These are phyloP conservation scores for Drosophila dunni DNA, from an alignment of 1,140 invertebrate species.

Conservation along the genomic window DNA sequence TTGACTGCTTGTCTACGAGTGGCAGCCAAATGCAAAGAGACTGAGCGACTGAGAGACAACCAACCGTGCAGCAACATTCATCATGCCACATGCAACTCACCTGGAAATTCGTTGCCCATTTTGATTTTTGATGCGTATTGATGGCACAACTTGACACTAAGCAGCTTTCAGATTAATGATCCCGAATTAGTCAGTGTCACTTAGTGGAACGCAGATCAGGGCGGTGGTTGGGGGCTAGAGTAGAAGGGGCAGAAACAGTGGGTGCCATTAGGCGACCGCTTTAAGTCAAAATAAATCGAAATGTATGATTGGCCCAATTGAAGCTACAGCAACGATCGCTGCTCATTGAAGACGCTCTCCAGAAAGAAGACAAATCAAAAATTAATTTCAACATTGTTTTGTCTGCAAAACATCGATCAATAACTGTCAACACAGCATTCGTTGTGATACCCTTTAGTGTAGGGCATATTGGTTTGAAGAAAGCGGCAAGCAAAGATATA, in stretches of 20 bases:
- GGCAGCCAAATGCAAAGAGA: conserved; percentile 48
- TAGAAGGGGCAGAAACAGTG: neutral
- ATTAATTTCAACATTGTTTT: conserved; percentile 80
- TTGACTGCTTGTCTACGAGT: conserved; percentile 51
- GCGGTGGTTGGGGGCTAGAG: neutral
- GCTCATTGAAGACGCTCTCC: conserved; percentile 36
- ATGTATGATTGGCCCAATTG: conserved; percentile 61
- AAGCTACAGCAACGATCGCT: conserved; percentile 27
- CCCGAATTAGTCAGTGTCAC: conserved; percentile 76
- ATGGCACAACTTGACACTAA: conserved; percentile 72
- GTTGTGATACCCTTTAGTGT: neutral
- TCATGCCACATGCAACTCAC: conserved; percentile 40
- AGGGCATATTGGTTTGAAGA: neutral
- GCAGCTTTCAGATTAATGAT: conserved; percentile 76
- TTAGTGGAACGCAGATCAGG: conserved; percentile 51
- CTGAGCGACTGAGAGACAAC: conserved; percentile 35
- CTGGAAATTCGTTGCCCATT: conserved; percentile 35
- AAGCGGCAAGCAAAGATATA: neutral
- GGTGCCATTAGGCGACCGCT: conserved; percentile 23
- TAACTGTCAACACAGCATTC: conserved; percentile 74
- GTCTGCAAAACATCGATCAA: conserved; percentile 74
- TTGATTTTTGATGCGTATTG: conserved; percentile 74
- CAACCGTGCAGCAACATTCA: conserved; percentile 54
- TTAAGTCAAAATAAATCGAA: conserved; percentile 68
- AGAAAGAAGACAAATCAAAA: conserved; percentile 52